Evolutionary conservation across 2,113 vertebrate species (phyloP), one percentile per base, ranked within the genome.

Genomic region (Camelus bactrianus): DNA sequence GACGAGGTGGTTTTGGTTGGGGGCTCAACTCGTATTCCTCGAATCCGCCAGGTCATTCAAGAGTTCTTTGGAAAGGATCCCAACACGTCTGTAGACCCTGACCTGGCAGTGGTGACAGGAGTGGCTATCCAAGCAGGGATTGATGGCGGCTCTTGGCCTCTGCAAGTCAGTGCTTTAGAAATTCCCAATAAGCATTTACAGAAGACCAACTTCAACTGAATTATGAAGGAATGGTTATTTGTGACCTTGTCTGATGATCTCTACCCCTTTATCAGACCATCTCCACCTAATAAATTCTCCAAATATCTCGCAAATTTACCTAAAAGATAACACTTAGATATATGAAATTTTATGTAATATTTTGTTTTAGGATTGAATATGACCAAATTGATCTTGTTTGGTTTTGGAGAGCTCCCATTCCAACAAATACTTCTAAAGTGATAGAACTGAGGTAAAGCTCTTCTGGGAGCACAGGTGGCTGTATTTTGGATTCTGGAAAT

Each of bases 71-170:
- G 99, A 65, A 99, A 99, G 98, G 99, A 99, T 14, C 99, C 99
- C 15, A 99, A 99, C 98, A 99, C 99, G 0, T 99, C 99, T 0
- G 99, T 99, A 58, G 99, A 99, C 98, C 99, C 99, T 0, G 99
- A 99, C 96, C 97, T 99, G 93, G 99, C 99, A 0, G 99, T 99
- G 94, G 99, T 99, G 28, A 99, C 93, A 0, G 99, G 99, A 0
- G 99, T 99, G 96, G 99, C 99, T 65, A 99, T 99, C 85, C 99
- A 99, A 97, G 99, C 99, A 1, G 99, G 99, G 70, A 99, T 99
- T 93, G 99, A 99, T 98, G 99, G 99, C 0, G 99, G 99, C 12
- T 99, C 99, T 26, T 99, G 99, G 99, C 99, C 99, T 62, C 98
- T 99, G 38, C 99, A 99, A 98, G 99, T 99, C 97, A 99, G 99